A percentile compares a stretch with the other conserved stretches of the same genome.
Conservation (phyloP, 2,888 invertebrate genomes). For the Polietes domitor region DNA sequence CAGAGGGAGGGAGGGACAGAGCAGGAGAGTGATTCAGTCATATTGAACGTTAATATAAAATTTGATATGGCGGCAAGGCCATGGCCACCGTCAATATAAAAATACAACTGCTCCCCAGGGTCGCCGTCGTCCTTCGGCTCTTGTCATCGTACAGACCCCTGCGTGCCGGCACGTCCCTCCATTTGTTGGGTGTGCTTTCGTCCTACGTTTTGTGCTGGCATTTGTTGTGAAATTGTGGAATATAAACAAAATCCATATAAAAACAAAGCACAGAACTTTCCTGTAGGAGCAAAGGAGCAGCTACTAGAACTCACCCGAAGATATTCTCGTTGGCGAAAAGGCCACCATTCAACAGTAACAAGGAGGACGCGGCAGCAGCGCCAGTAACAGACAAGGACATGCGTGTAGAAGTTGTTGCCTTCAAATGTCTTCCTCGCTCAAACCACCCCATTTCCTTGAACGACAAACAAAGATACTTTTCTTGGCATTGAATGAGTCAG, state of each 20-base stretch:
- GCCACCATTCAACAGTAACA: constrained; percentile 15
- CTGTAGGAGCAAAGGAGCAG: neutral
- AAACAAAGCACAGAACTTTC: constrained; percentile 28
- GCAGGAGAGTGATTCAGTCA: neutral
- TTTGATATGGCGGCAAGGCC: constrained; percentile 49
- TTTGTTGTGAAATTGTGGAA: constrained; percentile 59
- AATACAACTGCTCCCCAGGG: constrained; percentile 8
- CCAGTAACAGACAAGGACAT: constrained; percentile 24
- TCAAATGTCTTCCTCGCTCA: too few relatives aligned
- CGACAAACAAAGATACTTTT: neutral
- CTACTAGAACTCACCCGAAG: constrained; percentile 2
- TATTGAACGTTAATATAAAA: constrained; percentile 32
- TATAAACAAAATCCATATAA: constrained; percentile 51
- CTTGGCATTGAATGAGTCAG: constrained; percentile 29
- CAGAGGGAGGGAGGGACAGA: neutral
- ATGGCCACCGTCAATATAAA: constrained; percentile 9
- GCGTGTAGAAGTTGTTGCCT: constrained; percentile 15
- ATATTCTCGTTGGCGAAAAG: constrained; percentile 7
- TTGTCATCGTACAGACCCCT: too few relatives aligned
- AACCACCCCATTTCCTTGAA: neutral
- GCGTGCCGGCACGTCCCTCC: too few relatives aligned
- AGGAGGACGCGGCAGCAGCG: neutral
- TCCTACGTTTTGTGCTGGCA: neutral
- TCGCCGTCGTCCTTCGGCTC: neutral
- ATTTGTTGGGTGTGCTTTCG: too few relatives aligned